Evolutionary conservation across 2,113 vertebrate species (phyloP), one percentile per base, ranked within the genome.

Genomic region (Sceloporus undulatus): DNA sequence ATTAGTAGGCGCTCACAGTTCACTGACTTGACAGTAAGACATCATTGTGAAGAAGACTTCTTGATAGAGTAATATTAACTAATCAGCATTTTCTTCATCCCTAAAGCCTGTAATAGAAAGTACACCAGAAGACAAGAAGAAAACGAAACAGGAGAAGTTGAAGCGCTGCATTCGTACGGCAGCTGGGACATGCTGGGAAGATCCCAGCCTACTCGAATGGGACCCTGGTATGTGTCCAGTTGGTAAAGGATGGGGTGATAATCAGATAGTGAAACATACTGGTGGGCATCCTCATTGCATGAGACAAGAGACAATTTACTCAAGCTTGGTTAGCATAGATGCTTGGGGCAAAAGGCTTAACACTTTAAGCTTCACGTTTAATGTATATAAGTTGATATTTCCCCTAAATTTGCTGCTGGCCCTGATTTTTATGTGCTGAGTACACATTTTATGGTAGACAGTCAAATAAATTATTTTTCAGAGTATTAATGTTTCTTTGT

Each of bases 121-220:
- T 2, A 85, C 94, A 9, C 88, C 97, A 4, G 98, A 99, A 66
- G 98, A 98, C 92, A 98, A 98, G 74, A 98, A 98, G 96, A 98
- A 97, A 91, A 91, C 93, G 0, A 98, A 97, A 87, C 92, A 93
- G 4, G 98, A 98, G 79, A 98, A 98, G 84, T 92, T 97, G 89
- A 98, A 97, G 93, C 98, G 98, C 76, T 98, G 98, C 84, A 98
- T 99, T 90, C 97, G 98, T 1, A 98, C 98, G 0, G 98, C 98
- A 3, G 98, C 98, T 0, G 98, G 98, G 19, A 98, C 96, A 7
- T 95, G 94, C 86, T 99, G 98, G 98, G 98, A 99, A 79, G 98
- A 98, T 87, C 93, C 96, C n/a, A 98, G 98, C 88, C 95, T 99
- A 56, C 84, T 98, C 84, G 98, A 98, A 65, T 99, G 98, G 98